These are phyloP conservation scores for Botia kubotai DNA, from an alignment of 2,797 vertebrate species.

Conservation along the genomic window DNA sequence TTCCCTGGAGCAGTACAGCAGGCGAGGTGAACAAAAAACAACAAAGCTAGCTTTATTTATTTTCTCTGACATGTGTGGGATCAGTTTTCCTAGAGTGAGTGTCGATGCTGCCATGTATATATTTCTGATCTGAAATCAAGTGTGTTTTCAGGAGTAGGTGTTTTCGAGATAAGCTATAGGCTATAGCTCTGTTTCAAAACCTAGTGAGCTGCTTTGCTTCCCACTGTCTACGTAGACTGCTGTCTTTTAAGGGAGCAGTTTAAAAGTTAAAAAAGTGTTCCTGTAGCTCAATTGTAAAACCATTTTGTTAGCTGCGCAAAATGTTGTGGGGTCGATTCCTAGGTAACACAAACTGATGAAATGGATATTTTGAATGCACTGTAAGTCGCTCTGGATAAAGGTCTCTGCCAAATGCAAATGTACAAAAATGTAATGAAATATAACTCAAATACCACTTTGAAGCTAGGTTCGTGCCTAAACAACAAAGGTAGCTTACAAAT, in stretches of 20 bases:
- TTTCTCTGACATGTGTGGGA: conserved; percentile 39
- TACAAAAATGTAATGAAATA: too few relatives aligned
- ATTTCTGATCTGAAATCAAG: conserved; percentile 28
- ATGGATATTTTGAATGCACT: too few relatives aligned
- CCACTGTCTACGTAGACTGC: not conserved
- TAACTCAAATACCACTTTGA: too few relatives aligned
- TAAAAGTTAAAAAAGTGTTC: not conserved
- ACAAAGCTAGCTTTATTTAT: conserved; percentile 51
- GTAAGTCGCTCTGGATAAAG: too few relatives aligned
- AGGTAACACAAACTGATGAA: too few relatives aligned
- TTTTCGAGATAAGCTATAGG: not conserved
- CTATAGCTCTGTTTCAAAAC: conserved; percentile 2
- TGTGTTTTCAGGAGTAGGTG: conserved; percentile 5
- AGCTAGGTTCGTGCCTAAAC: conserved; percentile 31
- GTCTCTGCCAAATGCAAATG: too few relatives aligned
- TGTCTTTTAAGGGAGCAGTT: not conserved
- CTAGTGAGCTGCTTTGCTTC: not conserved
- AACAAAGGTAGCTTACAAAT: conserved; percentile 39
- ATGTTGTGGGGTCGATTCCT: too few relatives aligned
- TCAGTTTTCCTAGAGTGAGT: conserved; percentile 36
- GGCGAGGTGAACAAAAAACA: conserved; percentile 35
- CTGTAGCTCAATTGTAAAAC: not conserved
- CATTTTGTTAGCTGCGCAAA: too few relatives aligned
- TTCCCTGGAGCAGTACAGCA: conserved; percentile 64
- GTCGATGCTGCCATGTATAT: not conserved